phyloP scores from a whole-genome alignment of 2,113 vertebrate genomes.

The Perca fluviatilis region DNA sequence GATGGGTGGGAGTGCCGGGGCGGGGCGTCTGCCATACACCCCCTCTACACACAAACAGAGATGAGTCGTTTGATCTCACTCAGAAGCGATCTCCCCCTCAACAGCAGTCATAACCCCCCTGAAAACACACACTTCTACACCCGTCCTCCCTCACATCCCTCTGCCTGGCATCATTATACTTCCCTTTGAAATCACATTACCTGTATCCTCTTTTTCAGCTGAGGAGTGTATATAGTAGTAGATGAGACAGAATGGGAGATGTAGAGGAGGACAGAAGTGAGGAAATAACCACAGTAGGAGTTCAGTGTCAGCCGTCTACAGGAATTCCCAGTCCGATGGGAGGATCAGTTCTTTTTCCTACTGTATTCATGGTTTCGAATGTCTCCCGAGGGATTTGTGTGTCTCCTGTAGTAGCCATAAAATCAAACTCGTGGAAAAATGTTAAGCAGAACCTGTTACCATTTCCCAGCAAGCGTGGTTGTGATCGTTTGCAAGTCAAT shows the following conservation, averaged over 20 bases:
- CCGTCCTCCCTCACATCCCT: slow-evolving; percentile 18
- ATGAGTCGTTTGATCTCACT: slow-evolving; percentile 64
- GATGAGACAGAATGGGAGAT: slow-evolving; percentile 71
- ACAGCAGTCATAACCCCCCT: slow-evolving; percentile 20
- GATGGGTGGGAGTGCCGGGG: slow-evolving; percentile 58
- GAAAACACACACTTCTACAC: slow-evolving; percentile 41
- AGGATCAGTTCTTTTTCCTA: slow-evolving; percentile 29
- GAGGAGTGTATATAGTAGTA: slow-evolving; percentile 25
- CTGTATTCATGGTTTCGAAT: background rate
- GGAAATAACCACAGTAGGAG: slow-evolving; percentile 36
- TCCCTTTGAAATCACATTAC: slow-evolving; percentile 72
- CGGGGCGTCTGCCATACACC: background rate
- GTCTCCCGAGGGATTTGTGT: slow-evolving; percentile 22
- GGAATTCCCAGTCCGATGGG: slow-evolving; percentile 31
- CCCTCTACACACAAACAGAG: slow-evolving; percentile 25
- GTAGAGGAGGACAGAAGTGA: slow-evolving; percentile 37
- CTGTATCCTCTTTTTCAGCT: slow-evolving; percentile 61
- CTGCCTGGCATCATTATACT: slow-evolving; percentile 28
- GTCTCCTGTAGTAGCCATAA: slow-evolving; percentile 16
- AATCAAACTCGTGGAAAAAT: slow-evolving; percentile 2
- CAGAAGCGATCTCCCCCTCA: slow-evolving; percentile 46
- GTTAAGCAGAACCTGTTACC: background rate
- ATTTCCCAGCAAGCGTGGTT: slow-evolving; percentile 7
- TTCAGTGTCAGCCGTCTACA: slow-evolving; percentile 35
- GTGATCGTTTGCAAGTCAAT: slow-evolving; percentile 6